These are phyloP conservation scores for Bombus breviceps DNA, from an alignment of 1,140 invertebrate genomes.

Conservation along the genomic window DNA sequence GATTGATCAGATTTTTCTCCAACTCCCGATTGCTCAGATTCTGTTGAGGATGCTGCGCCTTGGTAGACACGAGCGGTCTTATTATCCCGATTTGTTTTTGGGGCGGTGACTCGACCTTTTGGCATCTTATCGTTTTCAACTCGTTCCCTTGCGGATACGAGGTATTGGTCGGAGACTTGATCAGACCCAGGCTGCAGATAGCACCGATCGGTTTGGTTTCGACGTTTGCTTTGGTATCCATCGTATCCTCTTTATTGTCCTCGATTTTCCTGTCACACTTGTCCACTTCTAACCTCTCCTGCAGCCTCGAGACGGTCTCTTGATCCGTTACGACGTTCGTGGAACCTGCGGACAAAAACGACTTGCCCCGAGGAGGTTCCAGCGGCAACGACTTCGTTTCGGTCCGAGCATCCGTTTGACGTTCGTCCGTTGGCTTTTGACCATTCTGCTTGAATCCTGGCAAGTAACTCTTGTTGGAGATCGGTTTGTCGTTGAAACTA, in stretches of 20 bases:
- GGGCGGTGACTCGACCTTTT: conserved; percentile 75
- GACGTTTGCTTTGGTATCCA: conserved; percentile 52
- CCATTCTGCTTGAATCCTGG: conserved; percentile 79
- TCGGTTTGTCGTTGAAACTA: conserved; percentile 81
- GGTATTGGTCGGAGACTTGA: conserved; percentile 68
- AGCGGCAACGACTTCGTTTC: conserved; percentile 20
- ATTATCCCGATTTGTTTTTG: conserved; percentile 85
- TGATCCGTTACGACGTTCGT: conserved; percentile 12
- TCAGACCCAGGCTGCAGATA: conserved; percentile 72
- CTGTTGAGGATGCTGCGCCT: conserved; percentile 77
- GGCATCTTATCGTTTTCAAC: conserved; percentile 73
- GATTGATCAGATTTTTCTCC: conserved; percentile 89
- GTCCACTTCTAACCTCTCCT: conserved; percentile 57
- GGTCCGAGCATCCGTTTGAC: background rate
- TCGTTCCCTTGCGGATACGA: conserved; percentile 74
- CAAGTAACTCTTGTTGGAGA: conserved; percentile 78
- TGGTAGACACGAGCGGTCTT: conserved; percentile 83
- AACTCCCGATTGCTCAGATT: conserved; percentile 86
- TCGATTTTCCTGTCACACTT: conserved; percentile 47
- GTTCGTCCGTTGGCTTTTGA: conserved; percentile 65
- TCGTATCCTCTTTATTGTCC: conserved; percentile 10
- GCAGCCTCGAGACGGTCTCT: conserved; percentile 39
- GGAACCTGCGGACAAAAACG: conserved; percentile 19
- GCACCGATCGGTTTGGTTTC: conserved; percentile 73
- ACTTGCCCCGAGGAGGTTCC: conserved; percentile 35